Base-by-base conservation (phyloP, 1,140 invertebrate species). In the Laupala kohalensis region DNA sequence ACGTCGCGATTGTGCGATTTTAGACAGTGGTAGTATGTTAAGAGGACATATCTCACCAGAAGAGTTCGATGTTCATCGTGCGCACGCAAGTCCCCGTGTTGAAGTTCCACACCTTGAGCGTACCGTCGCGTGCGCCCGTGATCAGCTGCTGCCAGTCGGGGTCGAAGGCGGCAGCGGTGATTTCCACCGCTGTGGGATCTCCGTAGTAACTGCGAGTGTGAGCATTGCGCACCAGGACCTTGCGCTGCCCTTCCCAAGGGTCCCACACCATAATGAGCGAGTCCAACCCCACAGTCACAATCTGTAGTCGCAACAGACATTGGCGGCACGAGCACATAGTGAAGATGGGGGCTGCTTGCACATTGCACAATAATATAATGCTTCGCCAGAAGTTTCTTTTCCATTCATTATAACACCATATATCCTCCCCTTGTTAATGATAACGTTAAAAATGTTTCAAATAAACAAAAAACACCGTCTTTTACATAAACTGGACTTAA, bases 111-210 rank as follows among this genome's bases (percentile, higher is more conserved):
- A 92, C 85, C 83, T 89, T 83, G 29, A 83, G 71, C 3, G 84
- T 83, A 29, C 89, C 89, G 78, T 90, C 85, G 65, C 85, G 83
- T 1, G 87, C 89, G 0, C 89, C 89, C 0, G 90, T 91, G 0
- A 92, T 76, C 4, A 93, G 81, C 65, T 89, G 81, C 75, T 90
- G 87, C 69, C 86, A 81, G 2, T 86, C 83, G 2, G 86, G 84
- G 80, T 92, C 89, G 78, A 93, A 92, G 74, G 85, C 86, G 9
- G 89, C 90, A 0, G 89, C 87, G 0, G 90, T 92, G 28, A 94
- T 91, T 80, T 91, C 89, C 30, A 92, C 83, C 3, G 85, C 83
- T 62, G 84, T 79, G 25, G 82, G 76, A 77, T 87, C 85, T 9
- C 88, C 85, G 76, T 86, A 84, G 24, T 86, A 75, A 68, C 84